phyloP scores from a whole-genome alignment of 2,888 invertebrate species.

The Minunthozetes semirufus region DNA sequence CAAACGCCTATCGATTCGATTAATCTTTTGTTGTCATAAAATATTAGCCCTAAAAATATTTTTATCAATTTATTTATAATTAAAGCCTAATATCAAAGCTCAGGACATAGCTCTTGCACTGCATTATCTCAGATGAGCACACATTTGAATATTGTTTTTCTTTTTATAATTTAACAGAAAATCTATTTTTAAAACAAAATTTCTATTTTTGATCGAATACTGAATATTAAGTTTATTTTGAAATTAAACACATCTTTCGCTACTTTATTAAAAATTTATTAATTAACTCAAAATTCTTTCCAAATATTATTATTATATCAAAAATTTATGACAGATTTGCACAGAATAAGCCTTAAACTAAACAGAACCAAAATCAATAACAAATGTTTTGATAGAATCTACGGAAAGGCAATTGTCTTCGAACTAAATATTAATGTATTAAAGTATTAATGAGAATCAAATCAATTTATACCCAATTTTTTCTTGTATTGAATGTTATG shows the following conservation, averaged over 20 bases:
- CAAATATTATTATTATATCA: too few relatives aligned
- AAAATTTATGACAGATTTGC: too few relatives aligned
- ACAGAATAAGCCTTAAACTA: too few relatives aligned
- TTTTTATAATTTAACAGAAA: background rate
- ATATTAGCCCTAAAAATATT: slow-evolving; percentile 12
- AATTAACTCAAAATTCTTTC: too few relatives aligned
- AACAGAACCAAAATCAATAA: too few relatives aligned
- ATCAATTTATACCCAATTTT: slow-evolving; percentile 38
- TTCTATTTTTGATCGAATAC: background rate
- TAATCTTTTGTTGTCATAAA: slow-evolving; percentile 26
- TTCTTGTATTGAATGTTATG: slow-evolving; percentile 47
- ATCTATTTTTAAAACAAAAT: background rate
- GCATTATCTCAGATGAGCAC: background rate
- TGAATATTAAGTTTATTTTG: background rate
- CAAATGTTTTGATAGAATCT: too few relatives aligned
- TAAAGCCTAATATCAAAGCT: background rate
- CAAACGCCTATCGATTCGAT: slow-evolving; percentile 16
- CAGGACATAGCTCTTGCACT: background rate
- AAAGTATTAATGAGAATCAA: background rate
- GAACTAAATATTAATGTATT: too few relatives aligned
- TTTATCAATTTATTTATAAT: background rate
- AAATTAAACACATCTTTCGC: background rate
- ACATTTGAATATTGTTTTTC: too few relatives aligned
- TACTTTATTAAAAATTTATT: too few relatives aligned
- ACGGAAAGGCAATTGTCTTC: too few relatives aligned